A percentile compares a stretch with the other conserved stretches of the same genome.
phyloP scores from a whole-genome alignment of 2,113 vertebrate genomes.

The Gambusia affinis region DNA sequence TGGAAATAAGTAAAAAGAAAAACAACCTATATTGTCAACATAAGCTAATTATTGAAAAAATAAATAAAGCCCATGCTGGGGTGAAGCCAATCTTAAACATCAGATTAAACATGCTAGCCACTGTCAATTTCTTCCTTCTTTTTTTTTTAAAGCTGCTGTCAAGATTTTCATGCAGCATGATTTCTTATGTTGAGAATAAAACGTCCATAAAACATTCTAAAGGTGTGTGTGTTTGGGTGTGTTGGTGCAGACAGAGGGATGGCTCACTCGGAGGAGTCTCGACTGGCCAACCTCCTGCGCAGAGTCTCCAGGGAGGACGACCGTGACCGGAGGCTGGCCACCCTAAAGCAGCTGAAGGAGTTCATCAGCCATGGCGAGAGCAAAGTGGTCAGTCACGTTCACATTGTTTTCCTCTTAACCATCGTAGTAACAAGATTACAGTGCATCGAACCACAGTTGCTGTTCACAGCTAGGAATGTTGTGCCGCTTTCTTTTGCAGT shows the following conservation, averaged over 20 bases:
- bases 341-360: slow-evolving; percentile 97
- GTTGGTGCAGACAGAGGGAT: slow-evolving; percentile 89
- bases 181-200: background rate
- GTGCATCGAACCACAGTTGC: no score
- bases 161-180: background rate
- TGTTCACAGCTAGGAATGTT: background rate
- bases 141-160: no score
- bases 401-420: background rate
- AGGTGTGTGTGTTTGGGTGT: background rate
- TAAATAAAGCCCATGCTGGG: no score
- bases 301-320: slow-evolving; percentile 99
- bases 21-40: no score
- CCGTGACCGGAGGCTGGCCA: slow-evolving; percentile 96
- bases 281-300: slow-evolving; percentile 99
- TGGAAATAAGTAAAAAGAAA: no score
- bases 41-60: no score
- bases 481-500: background rate
- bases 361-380: slow-evolving; percentile 98
- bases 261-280: slow-evolving; percentile 99
- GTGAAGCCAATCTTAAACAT: no score
- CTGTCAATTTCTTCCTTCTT: no score
- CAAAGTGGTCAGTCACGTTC: slow-evolving; percentile 87
- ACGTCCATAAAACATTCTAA: background rate
- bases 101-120: no score
- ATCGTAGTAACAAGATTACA: background rate